A percentile compares a stretch with the other conserved stretches of the same genome.
Evolutionary conservation across 2,113 vertebrate species (phyloP).

Genomic region (Epinephelus cyanopodus): DNA sequence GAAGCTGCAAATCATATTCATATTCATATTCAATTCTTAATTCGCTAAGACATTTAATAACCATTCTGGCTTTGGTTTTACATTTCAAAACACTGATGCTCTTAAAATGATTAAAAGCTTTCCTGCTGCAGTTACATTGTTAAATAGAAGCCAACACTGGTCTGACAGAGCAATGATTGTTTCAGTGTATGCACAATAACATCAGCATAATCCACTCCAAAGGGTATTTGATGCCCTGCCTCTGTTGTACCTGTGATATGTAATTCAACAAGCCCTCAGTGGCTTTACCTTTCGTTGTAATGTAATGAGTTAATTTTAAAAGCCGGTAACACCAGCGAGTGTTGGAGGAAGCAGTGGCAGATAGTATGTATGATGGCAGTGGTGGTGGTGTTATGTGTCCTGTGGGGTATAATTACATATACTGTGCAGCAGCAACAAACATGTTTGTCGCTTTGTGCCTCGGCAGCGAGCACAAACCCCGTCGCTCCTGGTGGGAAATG

Average conservation of each 20-base stretch:
- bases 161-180: conserved; percentile 11
- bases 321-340: conserved; percentile 16
- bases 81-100: background rate
- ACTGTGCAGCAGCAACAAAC: conserved; percentile 54
- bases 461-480: conserved; percentile 34
- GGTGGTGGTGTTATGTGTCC: conserved; percentile 40
- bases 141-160: background rate
- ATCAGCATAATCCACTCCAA: conserved; percentile 45
- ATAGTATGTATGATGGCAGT: conserved; percentile 14
- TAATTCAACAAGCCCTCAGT: conserved; percentile 27
- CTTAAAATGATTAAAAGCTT: conserved; percentile 22
- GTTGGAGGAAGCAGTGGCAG: conserved; percentile 28
- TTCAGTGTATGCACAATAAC: conserved; percentile 9
- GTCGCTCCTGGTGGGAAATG: conserved; percentile 34
- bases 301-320: conserved; percentile 35
- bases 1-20: background rate
- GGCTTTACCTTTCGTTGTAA: conserved; percentile 30
- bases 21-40: background rate
- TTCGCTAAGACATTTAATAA: background rate
- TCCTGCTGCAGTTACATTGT: background rate
- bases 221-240: conserved; percentile 13
- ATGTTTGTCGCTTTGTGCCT: conserved; percentile 39
- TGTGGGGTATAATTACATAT: conserved; percentile 68
- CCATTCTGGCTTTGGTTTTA: background rate
- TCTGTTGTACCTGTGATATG: conserved; percentile 26